Conservation (phyloP, 2,113 vertebrate species). For the Dicrurus megarhynchus region DNA sequence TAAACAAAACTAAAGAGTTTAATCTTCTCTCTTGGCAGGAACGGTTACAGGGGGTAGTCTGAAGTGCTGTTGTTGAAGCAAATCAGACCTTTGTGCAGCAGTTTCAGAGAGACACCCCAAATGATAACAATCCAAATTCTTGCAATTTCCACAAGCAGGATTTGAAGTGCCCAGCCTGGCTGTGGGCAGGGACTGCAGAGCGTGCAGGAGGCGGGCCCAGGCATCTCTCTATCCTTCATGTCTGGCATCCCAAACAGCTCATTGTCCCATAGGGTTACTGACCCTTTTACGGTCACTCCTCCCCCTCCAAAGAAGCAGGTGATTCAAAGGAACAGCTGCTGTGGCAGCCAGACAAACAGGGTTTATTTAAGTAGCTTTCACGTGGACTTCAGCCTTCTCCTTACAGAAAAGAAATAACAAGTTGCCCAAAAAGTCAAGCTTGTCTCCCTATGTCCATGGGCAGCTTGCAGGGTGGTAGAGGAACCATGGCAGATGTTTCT, state of each 20-base stretch:
- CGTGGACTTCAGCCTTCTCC: not conserved
- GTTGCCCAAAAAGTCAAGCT: not conserved
- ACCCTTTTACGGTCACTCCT: not conserved
- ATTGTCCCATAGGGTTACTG: not conserved
- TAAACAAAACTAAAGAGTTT: not conserved
- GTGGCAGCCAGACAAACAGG: not conserved
- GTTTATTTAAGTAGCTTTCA: not conserved
- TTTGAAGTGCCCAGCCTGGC: not conserved
- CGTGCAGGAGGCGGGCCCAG: fast-evolving
- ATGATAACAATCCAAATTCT: not conserved
- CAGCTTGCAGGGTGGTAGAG: not conserved
- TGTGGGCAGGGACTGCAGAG: not conserved
- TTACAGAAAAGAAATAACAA: not conserved
- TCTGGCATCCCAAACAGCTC: not conserved
- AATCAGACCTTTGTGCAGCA: not conserved
- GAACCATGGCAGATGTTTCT: fast-evolving
- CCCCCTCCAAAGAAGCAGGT: not conserved
- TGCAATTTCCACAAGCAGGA: not conserved
- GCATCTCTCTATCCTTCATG: not conserved
- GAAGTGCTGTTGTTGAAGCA: not conserved
- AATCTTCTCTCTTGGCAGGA: not conserved
- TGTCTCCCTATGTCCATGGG: fast-evolving
- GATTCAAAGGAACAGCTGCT: not conserved
- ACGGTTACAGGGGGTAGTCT: not conserved
- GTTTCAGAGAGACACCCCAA: not conserved